Evolutionary conservation across 2,797 vertebrate species (phyloP).

Genomic region (Pteronotus mesoamericanus): DNA sequence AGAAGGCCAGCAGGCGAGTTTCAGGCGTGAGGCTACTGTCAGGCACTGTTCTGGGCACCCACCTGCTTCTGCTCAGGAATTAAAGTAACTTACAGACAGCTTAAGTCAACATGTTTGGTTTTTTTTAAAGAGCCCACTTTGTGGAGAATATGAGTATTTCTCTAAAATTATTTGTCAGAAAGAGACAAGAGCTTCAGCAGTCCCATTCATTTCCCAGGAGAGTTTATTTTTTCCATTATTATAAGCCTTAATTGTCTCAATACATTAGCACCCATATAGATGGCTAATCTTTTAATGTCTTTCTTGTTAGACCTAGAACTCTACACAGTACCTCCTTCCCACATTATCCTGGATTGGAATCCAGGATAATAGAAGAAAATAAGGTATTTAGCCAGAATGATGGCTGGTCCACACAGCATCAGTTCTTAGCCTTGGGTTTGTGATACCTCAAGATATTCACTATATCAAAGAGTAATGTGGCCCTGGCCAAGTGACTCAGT

Average conservation of each 20-base stretch:
- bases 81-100: not conserved
- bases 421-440: not conserved
- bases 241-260: not conserved
- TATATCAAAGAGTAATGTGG: not conserved
- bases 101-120: too few species aligned
- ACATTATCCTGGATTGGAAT: not conserved
- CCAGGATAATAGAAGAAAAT: not conserved
- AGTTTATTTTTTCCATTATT: not conserved
- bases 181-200: not conserved
- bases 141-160: not conserved
- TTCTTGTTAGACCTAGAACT: not conserved
- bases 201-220: not conserved
- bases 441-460: not conserved
- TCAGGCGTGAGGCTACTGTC: not conserved
- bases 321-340: not conserved
- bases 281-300: not conserved
- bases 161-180: not conserved
- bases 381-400: not conserved
- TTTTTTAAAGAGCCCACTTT: not conserved
- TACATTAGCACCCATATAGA: not conserved
- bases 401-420: not conserved
- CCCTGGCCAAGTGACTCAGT: not conserved
- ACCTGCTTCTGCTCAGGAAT: not conserved
- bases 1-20: fast-evolving
- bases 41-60: not conserved